phyloP scores from a whole-genome alignment of 2,113 vertebrate genomes.

The Cynopterus brachyotis region DNA sequence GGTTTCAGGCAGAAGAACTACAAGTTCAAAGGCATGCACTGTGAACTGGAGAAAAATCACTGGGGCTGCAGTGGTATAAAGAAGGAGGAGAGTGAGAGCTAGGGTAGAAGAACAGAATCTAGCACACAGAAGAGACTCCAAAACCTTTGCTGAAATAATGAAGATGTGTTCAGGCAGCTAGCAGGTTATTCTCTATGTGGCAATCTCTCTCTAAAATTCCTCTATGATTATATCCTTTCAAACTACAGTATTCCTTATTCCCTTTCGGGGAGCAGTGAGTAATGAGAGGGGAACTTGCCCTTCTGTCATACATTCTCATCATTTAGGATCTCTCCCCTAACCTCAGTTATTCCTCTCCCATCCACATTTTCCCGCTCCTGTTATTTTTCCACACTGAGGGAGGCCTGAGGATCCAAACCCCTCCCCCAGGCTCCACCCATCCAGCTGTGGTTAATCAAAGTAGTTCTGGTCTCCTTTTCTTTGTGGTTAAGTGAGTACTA shows the following conservation, averaged over 20 bases:
- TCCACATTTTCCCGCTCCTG: not conserved
- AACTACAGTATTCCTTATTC: not conserved
- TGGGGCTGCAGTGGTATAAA: not conserved
- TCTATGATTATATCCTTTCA: not conserved
- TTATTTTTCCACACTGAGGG: not conserved
- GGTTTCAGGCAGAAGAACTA: not conserved
- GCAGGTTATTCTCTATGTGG: not conserved
- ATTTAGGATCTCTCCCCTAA: not conserved
- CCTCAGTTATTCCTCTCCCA: not conserved
- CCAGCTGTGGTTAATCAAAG: not conserved
- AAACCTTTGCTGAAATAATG: not conserved
- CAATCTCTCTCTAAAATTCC: not conserved
- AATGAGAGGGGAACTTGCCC: not conserved
- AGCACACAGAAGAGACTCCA: not conserved
- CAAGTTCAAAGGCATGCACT: not conserved
- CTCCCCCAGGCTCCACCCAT: not conserved
- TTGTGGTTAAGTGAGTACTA: not conserved
- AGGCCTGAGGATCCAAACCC: not conserved
- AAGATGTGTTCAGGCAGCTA: not conserved
- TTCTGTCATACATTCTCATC: not conserved
- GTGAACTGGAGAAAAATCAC: not conserved
- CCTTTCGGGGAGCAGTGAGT: accelerated
- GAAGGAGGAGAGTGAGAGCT: not conserved
- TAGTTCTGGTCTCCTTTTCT: not conserved
- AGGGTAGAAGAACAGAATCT: not conserved